phyloP scores from a whole-genome alignment of 2,113 vertebrate species.

The Thomomys bottae region DNA sequence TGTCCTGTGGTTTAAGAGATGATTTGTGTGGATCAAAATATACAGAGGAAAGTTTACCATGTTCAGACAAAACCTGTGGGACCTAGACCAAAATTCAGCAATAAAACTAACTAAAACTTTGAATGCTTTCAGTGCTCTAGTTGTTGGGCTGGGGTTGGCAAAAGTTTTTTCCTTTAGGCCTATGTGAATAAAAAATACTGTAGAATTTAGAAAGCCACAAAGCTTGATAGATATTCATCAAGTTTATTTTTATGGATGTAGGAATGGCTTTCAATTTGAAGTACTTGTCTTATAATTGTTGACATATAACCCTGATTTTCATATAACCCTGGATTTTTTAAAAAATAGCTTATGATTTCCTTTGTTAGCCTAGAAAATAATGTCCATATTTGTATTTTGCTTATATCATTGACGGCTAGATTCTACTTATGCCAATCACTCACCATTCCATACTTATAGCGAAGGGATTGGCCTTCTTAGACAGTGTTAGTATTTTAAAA shows the following conservation, averaged over 20 bases:
- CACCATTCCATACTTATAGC: not conserved
- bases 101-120: not conserved
- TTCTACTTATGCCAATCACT: not conserved
- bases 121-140: not conserved
- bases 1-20: not conserved
- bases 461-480: conserved; percentile 8
- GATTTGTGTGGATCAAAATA: not conserved
- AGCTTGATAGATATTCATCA: not conserved
- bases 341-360: not conserved
- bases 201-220: not conserved
- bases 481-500: not conserved
- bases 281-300: not conserved
- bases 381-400: not conserved
- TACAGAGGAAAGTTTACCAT: not conserved
- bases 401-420: not conserved
- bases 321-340: not conserved
- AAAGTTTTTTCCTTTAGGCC: not conserved
- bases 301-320: not conserved
- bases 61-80: not conserved
- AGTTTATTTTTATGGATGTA: not conserved
- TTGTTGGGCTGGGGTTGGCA: not conserved
- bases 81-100: not conserved
- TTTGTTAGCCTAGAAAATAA: not conserved
- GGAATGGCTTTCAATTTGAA: not conserved
- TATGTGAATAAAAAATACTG: not conserved